Percentiles rank a stretch among this genome's conserved stretches.
Conservation (phyloP, 2,797 vertebrate species). For the Amblyopsis hoosieri region DNA sequence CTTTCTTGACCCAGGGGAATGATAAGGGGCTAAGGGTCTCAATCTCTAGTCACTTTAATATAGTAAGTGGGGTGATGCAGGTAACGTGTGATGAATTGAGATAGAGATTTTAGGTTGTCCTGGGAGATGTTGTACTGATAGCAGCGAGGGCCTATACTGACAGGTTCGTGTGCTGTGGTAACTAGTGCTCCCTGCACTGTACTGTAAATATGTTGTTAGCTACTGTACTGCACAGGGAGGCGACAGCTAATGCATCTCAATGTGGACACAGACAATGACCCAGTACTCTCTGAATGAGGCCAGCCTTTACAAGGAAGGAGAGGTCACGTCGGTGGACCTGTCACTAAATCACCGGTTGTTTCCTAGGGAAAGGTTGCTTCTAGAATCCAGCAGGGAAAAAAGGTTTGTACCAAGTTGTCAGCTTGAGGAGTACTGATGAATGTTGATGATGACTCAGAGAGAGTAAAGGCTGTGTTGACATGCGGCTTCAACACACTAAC, state of each 20-base stretch:
- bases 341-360: conserved; percentile 47
- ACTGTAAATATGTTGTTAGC: conserved; percentile 48
- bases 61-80: conserved; percentile 30
- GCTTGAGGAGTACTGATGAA: conserved; percentile 18
- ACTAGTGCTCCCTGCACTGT: conserved; percentile 45
- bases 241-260: conserved; percentile 57
- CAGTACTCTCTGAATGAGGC: conserved; percentile 51
- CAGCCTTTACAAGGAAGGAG: conserved; percentile 45
- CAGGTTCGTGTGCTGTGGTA: conserved; percentile 56
- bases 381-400: conserved; percentile 28
- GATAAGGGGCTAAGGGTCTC: conserved; percentile 44
- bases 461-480: conserved; percentile 27
- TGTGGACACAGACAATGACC: conserved; percentile 54
- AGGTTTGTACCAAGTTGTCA: conserved; percentile 5
- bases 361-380: conserved; percentile 49
- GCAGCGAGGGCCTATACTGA: conserved; percentile 39
- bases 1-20: conserved; percentile 27
- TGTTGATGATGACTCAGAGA: conserved; percentile 33
- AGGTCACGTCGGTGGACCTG: conserved; percentile 41
- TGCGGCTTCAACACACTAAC: conserved; percentile 35
- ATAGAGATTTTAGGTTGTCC: conserved; percentile 52
- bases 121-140: conserved; percentile 45
- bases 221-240: conserved; percentile 24
- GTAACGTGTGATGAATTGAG: conserved; percentile 45
- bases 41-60: conserved; percentile 42